Evolutionary conservation across 1,140 invertebrate species (phyloP), one percentile per base, ranked within the genome.

Genomic region (Andrena cerasifolii): DNA sequence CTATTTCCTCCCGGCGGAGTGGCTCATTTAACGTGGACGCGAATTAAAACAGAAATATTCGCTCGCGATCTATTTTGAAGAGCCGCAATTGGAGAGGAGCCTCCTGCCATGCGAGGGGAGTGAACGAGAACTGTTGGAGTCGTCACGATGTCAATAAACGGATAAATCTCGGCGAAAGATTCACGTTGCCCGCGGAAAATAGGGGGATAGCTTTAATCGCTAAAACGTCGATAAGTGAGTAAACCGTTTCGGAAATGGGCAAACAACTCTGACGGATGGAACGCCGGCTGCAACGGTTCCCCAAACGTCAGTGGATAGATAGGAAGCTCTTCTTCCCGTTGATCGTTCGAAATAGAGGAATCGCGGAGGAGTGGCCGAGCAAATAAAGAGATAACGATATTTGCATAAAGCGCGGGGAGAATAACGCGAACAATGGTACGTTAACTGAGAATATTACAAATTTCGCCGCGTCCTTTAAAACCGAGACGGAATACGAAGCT

Each of bases 141-240:
- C 56, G 56, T 45, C 43, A 2, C 14, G 21, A 61, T 26, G 70
- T 73, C 70, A 49, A 51, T 73, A 73, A 62, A 49, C 58, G 70
- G 58, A 62, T 62, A 73, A 62, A 73, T 73, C 70, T 24, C 21
- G 18, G 45, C 56, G 45, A 62, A n/a, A 73, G 56, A 73, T 62
- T 40, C 45, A 10, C 56, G 56, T 36, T 59, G 36, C 68, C 26
- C 26, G 14, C 7, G 16, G n/a, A 18, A 14, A 14, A 21, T 24
- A 26, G 26, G 28, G 16, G 56, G 43, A 33, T 10, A 36, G 70
- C 70, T 62, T 73, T 73, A 73, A 73, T 73, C 70, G 70, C 47
- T 73, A 51, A 73, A 72, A 72, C 56, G 70, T 72, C 70, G 70
- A 73, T 51, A 59, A 51, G 45, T 33, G 56, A 73, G 58, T 31